Conservation (phyloP, 1,140 invertebrate species). For the Teleopsis dalmanni region DNA sequence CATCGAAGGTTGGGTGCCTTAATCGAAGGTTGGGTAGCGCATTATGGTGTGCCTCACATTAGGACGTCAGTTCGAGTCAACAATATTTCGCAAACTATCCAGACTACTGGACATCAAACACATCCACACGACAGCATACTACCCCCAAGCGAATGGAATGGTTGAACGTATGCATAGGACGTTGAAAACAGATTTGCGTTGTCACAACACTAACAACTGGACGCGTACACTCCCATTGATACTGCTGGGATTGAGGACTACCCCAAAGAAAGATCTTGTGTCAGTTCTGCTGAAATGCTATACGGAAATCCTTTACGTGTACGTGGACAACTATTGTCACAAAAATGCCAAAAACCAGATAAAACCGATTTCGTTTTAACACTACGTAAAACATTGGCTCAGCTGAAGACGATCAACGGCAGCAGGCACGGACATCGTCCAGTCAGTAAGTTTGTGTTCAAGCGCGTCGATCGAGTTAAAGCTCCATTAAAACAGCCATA, state of each 20-base stretch:
- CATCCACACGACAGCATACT: constrained; percentile 24
- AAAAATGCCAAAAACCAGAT: no score
- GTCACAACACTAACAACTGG: constrained; percentile 15
- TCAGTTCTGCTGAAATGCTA: neutral
- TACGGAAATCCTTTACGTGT: constrained; percentile 2
- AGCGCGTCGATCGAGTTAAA: no score
- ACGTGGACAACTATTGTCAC: neutral
- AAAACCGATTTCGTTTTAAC: no score
- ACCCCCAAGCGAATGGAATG: constrained; percentile 18
- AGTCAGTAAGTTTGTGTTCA: no score
- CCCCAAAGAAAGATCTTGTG: neutral
- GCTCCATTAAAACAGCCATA: no score
- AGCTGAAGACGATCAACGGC: no score
- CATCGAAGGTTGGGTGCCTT: constrained; percentile 24
- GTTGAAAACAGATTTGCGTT: constrained; percentile 1
- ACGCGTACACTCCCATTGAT: neutral
- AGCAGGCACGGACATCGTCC: no score
- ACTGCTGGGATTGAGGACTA: neutral
- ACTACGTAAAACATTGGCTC: no score
- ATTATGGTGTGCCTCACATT: constrained; percentile 22
- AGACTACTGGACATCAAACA: constrained; percentile 13
- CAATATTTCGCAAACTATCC: constrained; percentile 21
- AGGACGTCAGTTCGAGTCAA: constrained; percentile 41
- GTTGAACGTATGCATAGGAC: constrained; percentile 5
- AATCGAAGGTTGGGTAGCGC: constrained; percentile 30